These are phyloP conservation scores for Mycteria americana DNA, from an alignment of 2,797 vertebrate genomes.

Conservation along the genomic window DNA sequence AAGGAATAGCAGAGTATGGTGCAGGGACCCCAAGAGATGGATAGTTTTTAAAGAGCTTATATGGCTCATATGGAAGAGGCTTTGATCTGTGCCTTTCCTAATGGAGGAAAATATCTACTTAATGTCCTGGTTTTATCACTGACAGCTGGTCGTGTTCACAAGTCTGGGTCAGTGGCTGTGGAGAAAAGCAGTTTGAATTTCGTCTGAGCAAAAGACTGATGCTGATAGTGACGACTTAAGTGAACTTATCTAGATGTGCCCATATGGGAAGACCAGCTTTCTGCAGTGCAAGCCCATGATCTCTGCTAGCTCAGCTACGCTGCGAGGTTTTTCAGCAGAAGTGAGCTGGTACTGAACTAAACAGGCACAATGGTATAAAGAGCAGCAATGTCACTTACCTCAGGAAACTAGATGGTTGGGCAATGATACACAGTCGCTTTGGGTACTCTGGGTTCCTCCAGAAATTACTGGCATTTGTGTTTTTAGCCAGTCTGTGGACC, in stretches of 20 bases:
- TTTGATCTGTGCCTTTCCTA: background rate
- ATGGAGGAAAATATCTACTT: background rate
- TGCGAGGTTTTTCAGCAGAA: background rate
- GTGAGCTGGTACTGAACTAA: background rate
- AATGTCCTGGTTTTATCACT: background rate
- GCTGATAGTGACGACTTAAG: background rate
- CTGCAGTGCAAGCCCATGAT: background rate
- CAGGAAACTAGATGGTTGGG: background rate
- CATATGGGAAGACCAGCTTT: background rate
- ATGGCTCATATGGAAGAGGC: background rate
- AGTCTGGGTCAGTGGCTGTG: background rate
- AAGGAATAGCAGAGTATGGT: background rate
- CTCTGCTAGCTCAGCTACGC: background rate
- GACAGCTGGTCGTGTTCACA: background rate
- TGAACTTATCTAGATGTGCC: background rate
- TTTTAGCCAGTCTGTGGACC: background rate
- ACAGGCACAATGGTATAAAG: background rate
- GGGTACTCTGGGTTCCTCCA: background rate
- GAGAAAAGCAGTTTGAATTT: background rate
- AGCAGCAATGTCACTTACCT: background rate
- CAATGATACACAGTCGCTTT: background rate
- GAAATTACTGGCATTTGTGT: background rate
- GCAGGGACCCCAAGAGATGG: background rate
- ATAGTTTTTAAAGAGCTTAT: background rate
- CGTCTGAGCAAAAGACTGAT: background rate